Evolutionary conservation across 2,888 invertebrate species (phyloP).

Genomic region (Melieria picta): DNA sequence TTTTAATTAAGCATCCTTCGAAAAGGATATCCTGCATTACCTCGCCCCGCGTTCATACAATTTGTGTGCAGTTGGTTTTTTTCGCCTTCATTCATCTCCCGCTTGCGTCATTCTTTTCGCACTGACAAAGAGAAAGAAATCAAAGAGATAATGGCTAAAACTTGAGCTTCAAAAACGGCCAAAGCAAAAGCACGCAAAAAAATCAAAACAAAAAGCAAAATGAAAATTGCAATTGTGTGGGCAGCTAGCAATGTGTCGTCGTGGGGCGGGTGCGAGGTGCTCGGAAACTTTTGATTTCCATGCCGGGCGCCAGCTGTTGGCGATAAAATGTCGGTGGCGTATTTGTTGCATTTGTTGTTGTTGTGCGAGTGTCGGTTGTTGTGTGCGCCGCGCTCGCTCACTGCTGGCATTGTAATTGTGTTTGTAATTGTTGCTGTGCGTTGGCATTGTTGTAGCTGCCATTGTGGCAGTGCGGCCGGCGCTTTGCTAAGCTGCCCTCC

Average conservation of each 20-base stretch:
- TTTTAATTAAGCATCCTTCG: conserved; percentile 39
- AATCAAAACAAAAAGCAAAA: no score
- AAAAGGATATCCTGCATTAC: conserved; percentile 37
- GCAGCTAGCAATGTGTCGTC: no score
- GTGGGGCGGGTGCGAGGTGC: neutral
- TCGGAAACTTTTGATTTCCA: conserved; percentile 24
- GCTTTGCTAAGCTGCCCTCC: conserved; percentile 38
- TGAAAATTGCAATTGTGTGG: no score
- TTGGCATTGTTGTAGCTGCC: neutral
- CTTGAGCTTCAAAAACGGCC: conserved; percentile 2
- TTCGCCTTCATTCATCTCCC: neutral
- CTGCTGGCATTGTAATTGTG: conserved; percentile 11
- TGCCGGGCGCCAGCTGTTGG: conserved; percentile 34
- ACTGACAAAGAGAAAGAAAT: conserved; percentile 6
- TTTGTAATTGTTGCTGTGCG: conserved; percentile 13
- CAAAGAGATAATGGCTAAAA: neutral
- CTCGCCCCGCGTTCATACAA: neutral
- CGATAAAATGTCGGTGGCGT: conserved; percentile 18
- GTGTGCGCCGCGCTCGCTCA: neutral
- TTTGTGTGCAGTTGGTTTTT: neutral
- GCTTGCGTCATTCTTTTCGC: neutral
- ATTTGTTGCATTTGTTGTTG: no score
- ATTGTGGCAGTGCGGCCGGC: neutral
- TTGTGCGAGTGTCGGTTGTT: neutral
- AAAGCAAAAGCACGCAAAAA: no score